A percentile compares a stretch with the other conserved stretches of the same genome.
Evolutionary conservation across 2,113 vertebrate genomes (phyloP).

Genomic region (Mormyrus lacerda): DNA sequence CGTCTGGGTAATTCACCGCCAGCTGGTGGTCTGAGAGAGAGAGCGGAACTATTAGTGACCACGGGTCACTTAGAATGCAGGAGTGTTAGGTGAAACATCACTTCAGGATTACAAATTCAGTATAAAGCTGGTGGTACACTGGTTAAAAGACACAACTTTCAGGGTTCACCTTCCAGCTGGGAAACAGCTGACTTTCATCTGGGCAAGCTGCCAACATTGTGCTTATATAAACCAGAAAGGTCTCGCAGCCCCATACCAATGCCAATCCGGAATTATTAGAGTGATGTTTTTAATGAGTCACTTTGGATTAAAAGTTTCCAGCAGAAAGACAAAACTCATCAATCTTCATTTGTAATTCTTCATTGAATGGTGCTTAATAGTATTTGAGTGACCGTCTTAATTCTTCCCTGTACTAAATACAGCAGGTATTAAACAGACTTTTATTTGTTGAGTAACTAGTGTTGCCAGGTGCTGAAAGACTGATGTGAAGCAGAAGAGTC

Average conservation of each 20-base stretch:
- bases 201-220: background rate
- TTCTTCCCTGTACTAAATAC: background rate
- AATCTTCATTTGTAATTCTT: background rate
- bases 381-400: background rate
- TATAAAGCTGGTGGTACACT: background rate
- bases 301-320: background rate
- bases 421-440: background rate
- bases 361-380: background rate
- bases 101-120: background rate
- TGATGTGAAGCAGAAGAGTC: slow-evolving; percentile 27
- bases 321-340: background rate
- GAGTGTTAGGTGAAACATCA: background rate
- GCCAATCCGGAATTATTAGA: background rate
- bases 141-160: background rate
- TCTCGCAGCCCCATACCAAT: background rate
- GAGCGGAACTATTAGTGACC: background rate
- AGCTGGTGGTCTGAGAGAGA: background rate
- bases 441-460: background rate
- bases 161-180: background rate
- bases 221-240: background rate
- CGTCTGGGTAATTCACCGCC: background rate
- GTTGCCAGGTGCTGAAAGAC: slow-evolving; percentile 27
- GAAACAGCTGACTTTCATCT: background rate
- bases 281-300: background rate
- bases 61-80: background rate